Base-by-base conservation (phyloP, 2,888 invertebrate genomes). In the Agrenia bidenticulata region DNA sequence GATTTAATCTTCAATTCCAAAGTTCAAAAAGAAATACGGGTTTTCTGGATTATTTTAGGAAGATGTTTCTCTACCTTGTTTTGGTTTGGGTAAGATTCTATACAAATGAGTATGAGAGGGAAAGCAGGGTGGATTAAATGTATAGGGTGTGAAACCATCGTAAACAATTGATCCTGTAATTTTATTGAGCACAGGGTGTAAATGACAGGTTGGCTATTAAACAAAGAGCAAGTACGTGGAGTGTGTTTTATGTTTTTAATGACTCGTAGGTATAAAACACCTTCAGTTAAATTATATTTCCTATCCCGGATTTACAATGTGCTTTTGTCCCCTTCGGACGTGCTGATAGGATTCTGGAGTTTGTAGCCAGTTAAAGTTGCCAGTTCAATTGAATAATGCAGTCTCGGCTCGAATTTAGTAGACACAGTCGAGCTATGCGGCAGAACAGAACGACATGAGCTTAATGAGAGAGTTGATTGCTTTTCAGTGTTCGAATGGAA, bases 401-500 rank as follows among this genome's bases (percentile, higher is more conserved):
- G 11, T 11, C 32, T 32, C n/a, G 32, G 32, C 32, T 32, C 11
- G 32, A 32, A 32, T 32, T 32, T 32, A 7, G 32, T 32, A 32
- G 32, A 32, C 5, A 7, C 32, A 32, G 32, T n/a, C 32, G 11
- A 11, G 32, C 32, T 32, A 7, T 11, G 11, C 11, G 32, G 32
- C 32, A 32, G 32, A 32, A 32, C 32, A 11, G 32, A 32, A 11
- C 32, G 32, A 32, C 32, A 45, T 19, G 45, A 15, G 45, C 21
- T 45, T 45, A 51, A 51, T 51, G 51, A 51, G 24, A 51, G 51
- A 23, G 51, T 51, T 63, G 58, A 57, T 63, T 63, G 57, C 63
- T 61, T 61, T 61, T 61, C 26, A 69, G 66, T 70, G 70, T 67
- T 64, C 54, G 62, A 63, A 67, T 51, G 58, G 63, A 62, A 67